Conservation (phyloP, 2,888 invertebrate species). For the Mayetiola destructor region DNA sequence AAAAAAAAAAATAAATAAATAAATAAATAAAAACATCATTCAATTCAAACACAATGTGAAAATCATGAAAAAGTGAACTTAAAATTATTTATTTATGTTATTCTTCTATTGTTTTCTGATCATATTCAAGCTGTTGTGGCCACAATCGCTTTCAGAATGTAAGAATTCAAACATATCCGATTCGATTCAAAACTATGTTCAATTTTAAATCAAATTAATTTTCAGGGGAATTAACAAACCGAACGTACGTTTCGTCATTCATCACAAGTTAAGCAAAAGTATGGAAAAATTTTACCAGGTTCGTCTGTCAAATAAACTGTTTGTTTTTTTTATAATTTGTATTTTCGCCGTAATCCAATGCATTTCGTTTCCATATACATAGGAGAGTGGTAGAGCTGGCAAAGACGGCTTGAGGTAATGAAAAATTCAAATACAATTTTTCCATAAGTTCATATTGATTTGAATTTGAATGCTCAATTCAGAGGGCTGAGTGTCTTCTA, state of each 20-base stretch:
- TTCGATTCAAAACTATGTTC: background rate
- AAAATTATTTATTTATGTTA: no score
- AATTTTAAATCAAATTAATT: no score
- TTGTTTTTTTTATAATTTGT: no score
- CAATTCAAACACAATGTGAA: constrained; percentile 56
- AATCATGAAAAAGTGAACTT: constrained; percentile 47
- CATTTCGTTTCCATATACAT: no score
- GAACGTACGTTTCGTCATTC: constrained; percentile 83
- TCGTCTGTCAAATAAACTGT: no score
- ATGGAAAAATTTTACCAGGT: constrained; percentile 92
- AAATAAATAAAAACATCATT: no score
- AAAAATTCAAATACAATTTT: no score
- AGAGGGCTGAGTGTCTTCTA: constrained; percentile 58
- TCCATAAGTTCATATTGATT: no score
- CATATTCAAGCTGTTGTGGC: constrained; percentile 70
- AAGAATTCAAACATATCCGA: background rate
- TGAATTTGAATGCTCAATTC: no score
- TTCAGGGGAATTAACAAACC: constrained; percentile 60
- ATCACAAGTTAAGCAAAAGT: constrained; percentile 65
- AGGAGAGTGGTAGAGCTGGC: constrained; percentile 78
- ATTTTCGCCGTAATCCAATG: no score
- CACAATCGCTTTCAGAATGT: constrained; percentile 85
- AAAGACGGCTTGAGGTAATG: no score
- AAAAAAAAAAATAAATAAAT: no score
- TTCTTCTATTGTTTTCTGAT: constrained; percentile 52